These are phyloP conservation scores for Pentamera pediparva DNA, from an alignment of 53 echinoderm and acorn worm genomes.

Conservation along the genomic window DNA sequence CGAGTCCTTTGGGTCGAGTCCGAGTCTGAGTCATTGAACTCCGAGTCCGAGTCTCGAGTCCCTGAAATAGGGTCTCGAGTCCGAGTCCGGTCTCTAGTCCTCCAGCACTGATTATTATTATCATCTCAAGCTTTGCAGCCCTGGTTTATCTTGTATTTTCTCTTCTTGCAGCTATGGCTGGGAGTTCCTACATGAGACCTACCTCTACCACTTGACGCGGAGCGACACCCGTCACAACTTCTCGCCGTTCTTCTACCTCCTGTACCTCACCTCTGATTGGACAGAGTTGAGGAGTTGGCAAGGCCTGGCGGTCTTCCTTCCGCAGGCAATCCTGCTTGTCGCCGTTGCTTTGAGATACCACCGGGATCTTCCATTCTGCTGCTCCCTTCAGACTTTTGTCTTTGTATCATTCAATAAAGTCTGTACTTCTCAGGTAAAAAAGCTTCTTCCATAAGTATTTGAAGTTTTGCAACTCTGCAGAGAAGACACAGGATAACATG, in stretches of 20 bases:
- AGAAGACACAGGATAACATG: too few relatives aligned
- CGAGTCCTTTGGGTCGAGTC: too few relatives aligned
- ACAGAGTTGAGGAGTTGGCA: slow-evolving; percentile 27
- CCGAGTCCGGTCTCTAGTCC: too few relatives aligned
- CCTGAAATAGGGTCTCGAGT: too few relatives aligned
- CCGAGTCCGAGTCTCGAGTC: too few relatives aligned
- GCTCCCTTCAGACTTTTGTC: slow-evolving; percentile 80
- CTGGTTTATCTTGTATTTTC: neutral
- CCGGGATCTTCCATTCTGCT: slow-evolving; percentile 70
- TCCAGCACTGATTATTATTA: too few relatives aligned
- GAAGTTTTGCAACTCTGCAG: too few relatives aligned
- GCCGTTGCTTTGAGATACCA: slow-evolving; percentile 60
- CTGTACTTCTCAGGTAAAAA: slow-evolving; percentile 93
- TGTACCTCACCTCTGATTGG: slow-evolving; percentile 74
- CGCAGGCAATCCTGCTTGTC: slow-evolving; percentile 66
- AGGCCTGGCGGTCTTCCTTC: slow-evolving; percentile 65
- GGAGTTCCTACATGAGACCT: slow-evolving; percentile 70
- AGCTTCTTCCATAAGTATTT: too few relatives aligned
- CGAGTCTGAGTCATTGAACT: too few relatives aligned
- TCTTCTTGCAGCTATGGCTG: slow-evolving; percentile 63
- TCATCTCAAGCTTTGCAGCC: neutral
- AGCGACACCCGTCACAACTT: slow-evolving; percentile 88
- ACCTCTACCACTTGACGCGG: slow-evolving; percentile 81
- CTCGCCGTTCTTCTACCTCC: slow-evolving; percentile 89
- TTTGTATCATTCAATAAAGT: slow-evolving; percentile 99